Evolutionary conservation across 2,797 vertebrate species (phyloP), one percentile per base, ranked within the genome.

Genomic region (Gadopsis marmoratus): DNA sequence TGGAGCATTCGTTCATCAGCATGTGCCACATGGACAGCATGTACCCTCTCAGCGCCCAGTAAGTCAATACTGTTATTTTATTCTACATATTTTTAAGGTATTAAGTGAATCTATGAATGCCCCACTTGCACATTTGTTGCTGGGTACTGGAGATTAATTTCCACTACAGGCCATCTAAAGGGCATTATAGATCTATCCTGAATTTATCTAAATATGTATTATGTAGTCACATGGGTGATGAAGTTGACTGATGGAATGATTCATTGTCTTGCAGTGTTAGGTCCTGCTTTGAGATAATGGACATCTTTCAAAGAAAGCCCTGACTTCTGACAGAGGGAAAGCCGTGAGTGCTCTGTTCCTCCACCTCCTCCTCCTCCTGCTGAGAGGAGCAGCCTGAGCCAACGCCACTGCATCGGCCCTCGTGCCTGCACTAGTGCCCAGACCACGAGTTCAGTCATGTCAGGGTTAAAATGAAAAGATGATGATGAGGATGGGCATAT

Each of bases 1-100:
- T 78, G 56, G 31, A 68, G 12, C 56, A 64, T 26, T 13, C 2
- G 1, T 85, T 75, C 35, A 55, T 10, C 62, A 76, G 3, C 47
- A 60, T 69, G 59, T 1, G 1, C 3, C 53, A 74, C 19, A 16
- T 74, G 0, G 3, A 0, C 21, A 19, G 3, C 66, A 62, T 66
- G 26, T 2, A 9, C 1, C 1, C 2, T 2, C 0, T 11, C 37
- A 72, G 67, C 23, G 17, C 60, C 9, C 35, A 59, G 56, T 63
- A 59, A 68, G 62, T 76, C n/a, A 56, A 77, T 31, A 51, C 21
- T 35, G 7, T 12, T 5, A 33, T 43, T 58, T 63, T 2, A 59
- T 31, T 33, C 33, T 1, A 5, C 9, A 9, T 4, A 12, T 41
- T 41, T 59, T 45, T 4, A 64, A n/a, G 10, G 19, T 39, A 39